A percentile compares a stretch with the other conserved stretches of the same genome.
These are phyloP conservation scores for Prionace glauca DNA, from an alignment of 2,797 vertebrate genomes.

Conservation along the genomic window DNA sequence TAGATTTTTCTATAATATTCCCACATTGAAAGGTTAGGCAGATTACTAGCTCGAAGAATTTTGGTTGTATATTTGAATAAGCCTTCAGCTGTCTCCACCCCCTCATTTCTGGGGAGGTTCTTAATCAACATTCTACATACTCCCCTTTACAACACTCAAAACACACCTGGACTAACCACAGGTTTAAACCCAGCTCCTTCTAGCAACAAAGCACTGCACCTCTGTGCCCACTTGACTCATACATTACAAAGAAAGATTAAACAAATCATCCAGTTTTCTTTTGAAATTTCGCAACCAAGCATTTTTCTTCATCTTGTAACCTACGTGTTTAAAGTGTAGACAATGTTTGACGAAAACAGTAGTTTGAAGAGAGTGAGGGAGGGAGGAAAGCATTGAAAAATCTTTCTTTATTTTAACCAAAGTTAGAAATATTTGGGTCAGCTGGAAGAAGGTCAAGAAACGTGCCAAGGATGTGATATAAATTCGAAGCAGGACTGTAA, in stretches of 20 bases:
- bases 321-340: too few relatives aligned
- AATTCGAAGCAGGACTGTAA: constrained; percentile 31
- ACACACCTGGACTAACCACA: neutral
- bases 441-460: constrained; percentile 17
- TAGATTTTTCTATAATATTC: neutral
- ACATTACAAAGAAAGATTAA: neutral
- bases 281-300: neutral
- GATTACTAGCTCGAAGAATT: neutral
- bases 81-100: too few relatives aligned
- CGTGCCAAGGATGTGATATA: neutral
- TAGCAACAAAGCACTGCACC: neutral
- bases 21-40: neutral
- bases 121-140: neutral
- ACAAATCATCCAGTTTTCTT: neutral
- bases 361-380: neutral
- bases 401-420: neutral
- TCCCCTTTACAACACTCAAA: neutral
- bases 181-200: too few relatives aligned
- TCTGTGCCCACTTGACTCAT: neutral
- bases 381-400: neutral
- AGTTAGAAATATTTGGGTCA: constrained; percentile 33
- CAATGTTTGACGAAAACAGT: neutral
- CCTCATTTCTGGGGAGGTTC: neutral
- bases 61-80: too few relatives aligned
- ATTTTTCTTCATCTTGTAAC: neutral